Conservation (phyloP, 2,888 invertebrate genomes). For the Leptinotarsa juncta region DNA sequence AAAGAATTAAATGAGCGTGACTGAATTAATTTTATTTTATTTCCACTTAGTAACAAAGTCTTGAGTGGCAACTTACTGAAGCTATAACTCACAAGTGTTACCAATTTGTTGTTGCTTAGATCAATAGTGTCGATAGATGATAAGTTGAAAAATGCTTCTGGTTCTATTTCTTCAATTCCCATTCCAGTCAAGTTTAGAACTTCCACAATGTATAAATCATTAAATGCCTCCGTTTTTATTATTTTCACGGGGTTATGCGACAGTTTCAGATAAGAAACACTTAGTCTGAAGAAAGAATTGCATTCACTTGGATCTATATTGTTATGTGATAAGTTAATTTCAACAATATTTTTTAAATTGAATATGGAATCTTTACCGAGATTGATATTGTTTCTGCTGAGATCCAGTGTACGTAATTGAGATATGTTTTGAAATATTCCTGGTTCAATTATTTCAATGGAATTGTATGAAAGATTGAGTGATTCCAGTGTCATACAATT, state of each 20-base stretch:
- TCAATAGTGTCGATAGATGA: constrained; percentile 21
- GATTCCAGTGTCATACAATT: neutral
- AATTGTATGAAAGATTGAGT: neutral
- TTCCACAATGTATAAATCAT: constrained; percentile 20
- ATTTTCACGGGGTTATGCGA: neutral
- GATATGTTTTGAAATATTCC: neutral
- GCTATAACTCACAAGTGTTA: neutral
- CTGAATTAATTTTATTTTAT: neutral
- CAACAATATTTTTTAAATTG: neutral
- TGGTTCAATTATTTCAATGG: neutral
- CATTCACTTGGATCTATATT: neutral
- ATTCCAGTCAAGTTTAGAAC: constrained; percentile 20
- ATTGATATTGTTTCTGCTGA: neutral
- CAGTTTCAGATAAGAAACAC: neutral
- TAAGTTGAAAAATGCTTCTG: constrained; percentile 28
- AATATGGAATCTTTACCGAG: neutral
- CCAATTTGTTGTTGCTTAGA: constrained; percentile 8
- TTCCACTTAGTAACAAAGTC: neutral
- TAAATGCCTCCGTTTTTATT: constrained; percentile 26
- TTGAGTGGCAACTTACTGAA: neutral
- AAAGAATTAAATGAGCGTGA: neutral
- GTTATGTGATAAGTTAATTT: neutral
- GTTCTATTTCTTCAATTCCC: constrained; percentile 19
- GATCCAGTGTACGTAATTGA: neutral
- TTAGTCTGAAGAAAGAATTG: neutral